Percentiles rank a stretch among this genome's conserved stretches.
These are phyloP conservation scores for Procambarus virginalis DNA, from an alignment of 1,140 invertebrate species.

Conservation along the genomic window DNA sequence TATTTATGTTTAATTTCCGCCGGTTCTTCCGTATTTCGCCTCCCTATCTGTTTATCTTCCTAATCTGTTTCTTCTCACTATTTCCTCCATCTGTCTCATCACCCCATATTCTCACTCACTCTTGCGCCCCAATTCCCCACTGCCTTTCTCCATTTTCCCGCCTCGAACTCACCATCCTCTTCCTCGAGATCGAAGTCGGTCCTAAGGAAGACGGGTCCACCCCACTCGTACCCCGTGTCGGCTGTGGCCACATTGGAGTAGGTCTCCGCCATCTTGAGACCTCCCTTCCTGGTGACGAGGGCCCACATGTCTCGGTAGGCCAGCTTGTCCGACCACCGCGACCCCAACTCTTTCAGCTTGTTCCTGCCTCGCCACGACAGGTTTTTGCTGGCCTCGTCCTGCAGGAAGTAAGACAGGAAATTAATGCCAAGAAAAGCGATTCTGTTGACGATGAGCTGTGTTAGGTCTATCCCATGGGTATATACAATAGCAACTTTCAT, in stretches of 20 bases:
- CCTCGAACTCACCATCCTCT: constrained; percentile 21
- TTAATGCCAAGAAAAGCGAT: no score
- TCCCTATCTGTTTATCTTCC: no score
- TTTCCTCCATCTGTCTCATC: no score
- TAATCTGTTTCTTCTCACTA: no score
- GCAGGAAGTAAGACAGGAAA: background rate
- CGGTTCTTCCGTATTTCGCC: no score
- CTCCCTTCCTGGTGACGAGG: constrained; percentile 66
- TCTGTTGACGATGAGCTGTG: no score
- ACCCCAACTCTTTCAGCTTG: constrained; percentile 55
- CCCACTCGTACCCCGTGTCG: constrained; percentile 69
- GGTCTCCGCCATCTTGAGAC: constrained; percentile 68
- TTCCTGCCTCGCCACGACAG: constrained; percentile 55
- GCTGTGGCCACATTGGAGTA: constrained; percentile 67
- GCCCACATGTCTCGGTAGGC: constrained; percentile 69
- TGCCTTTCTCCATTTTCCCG: background rate
- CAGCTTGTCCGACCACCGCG: constrained; percentile 59
- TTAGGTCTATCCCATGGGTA: no score
- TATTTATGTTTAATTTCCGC: no score
- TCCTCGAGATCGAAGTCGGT: constrained; percentile 67
- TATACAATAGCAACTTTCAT: no score
- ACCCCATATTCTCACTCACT: no score
- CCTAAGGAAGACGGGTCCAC: constrained; percentile 65
- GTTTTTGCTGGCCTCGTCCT: constrained; percentile 53
- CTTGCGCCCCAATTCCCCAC: no score